phyloP scores from a whole-genome alignment of 2,797 vertebrate species.

The Sarcophilus harrisii region DNA sequence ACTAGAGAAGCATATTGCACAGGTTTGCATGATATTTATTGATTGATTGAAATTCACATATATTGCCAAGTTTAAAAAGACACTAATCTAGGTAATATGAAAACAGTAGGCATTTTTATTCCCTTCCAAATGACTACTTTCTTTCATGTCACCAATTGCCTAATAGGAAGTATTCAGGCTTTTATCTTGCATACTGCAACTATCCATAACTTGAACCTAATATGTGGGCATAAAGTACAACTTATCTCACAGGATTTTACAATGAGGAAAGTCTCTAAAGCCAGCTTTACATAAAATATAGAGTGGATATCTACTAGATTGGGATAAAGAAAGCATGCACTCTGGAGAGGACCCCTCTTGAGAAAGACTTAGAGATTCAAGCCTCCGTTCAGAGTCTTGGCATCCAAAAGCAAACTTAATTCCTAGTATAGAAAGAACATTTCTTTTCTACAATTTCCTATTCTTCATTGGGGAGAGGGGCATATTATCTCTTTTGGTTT shows the following conservation, averaged over 20 bases:
- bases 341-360: neutral
- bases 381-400: neutral
- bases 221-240: neutral
- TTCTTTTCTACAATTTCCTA: neutral
- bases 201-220: neutral
- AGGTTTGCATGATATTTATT: neutral
- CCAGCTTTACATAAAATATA: neutral
- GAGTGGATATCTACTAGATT: neutral
- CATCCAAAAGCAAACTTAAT: neutral
- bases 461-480: neutral
- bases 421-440: neutral
- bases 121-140: neutral
- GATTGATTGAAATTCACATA: neutral
- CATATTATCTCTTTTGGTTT: neutral
- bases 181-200: slow-evolving; percentile 3
- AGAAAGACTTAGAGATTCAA: neutral
- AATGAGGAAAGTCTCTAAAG: neutral
- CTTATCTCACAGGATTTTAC: neutral
- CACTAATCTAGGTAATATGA: neutral
- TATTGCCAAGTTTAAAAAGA: neutral
- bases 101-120: neutral
- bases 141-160: neutral
- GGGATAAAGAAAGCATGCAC: neutral
- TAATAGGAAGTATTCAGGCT: slow-evolving; percentile 3
- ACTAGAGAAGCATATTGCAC: neutral